A percentile compares a stretch with the other conserved stretches of the same genome.
phyloP scores from a whole-genome alignment of 2,113 vertebrate genomes.

The Dolichallabes microphthalmus region DNA sequence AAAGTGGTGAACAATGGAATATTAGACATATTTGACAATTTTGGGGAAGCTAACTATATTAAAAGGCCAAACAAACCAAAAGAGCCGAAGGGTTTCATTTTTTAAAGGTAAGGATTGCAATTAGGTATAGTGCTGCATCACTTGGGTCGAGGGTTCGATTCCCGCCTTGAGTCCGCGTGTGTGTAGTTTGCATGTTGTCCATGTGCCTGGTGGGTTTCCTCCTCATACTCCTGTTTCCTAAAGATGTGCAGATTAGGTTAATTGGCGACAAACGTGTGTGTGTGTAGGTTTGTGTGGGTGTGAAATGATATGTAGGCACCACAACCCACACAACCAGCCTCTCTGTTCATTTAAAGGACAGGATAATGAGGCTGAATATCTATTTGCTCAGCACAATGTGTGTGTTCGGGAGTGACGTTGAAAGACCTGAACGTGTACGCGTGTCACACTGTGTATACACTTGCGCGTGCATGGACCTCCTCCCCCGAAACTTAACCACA shows the following conservation, averaged over 20 bases:
- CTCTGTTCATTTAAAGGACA: conserved; percentile 72
- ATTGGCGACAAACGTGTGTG: not conserved
- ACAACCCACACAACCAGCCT: conserved; percentile 64
- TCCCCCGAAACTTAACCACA: too few species aligned
- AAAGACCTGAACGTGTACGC: conserved; percentile 59
- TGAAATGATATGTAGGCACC: conserved; percentile 63
- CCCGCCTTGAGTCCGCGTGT: too few species aligned
- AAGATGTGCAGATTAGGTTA: too few species aligned
- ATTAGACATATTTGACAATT: not conserved
- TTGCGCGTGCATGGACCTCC: not conserved
- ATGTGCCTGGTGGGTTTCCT: too few species aligned
- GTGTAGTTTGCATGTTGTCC: too few species aligned
- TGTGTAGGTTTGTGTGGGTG: conserved; percentile 33
- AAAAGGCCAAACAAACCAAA: not conserved
- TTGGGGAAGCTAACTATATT: not conserved
- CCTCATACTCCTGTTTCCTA: too few species aligned
- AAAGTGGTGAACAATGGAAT: not conserved
- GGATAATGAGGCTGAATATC: conserved; percentile 74
- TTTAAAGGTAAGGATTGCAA: not conserved
- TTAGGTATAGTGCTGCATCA: not conserved
- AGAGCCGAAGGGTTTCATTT: not conserved
- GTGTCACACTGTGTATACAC: conserved; percentile 32
- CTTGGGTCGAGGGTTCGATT: too few species aligned
- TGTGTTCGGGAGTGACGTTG: conserved; percentile 67
- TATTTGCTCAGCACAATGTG: conserved; percentile 76